Base-by-base conservation (phyloP, 2,797 vertebrate species). In the Brotula barbata region DNA sequence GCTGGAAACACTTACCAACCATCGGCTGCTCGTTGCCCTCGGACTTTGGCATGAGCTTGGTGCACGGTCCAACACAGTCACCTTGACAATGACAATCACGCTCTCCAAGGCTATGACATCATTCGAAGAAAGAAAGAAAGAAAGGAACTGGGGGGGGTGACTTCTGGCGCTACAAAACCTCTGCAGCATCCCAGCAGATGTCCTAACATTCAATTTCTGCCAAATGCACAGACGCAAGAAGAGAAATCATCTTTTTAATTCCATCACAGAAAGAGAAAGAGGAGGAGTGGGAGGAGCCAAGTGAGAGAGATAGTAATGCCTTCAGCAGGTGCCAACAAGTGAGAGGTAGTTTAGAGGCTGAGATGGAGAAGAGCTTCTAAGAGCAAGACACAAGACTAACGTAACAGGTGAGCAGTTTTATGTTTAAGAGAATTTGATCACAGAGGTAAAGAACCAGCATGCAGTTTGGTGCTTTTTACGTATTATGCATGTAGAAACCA, bases 251-350 rank as follows among this genome's bases (percentile, higher is more conserved):
- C 77, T 60, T 67, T 81, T 78, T 78, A 77, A 67, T 86, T 80
- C 75, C 77, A 75, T 76, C 79, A 73, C 62, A 58, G 68, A 47
- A 51, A 67, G 62, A 53, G 73, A 44, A 21, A 44, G 59, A 66
- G 57, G n/a, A 64, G 46, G 62, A 82, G 82, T 33, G 59, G 87
- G 89, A 84, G 88, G 84, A 86, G 88, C 56, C 64, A 72, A 71
- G 56, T 1, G 53, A 81, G 85, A 65, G 87, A 88, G 86, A 87
- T 71, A 84, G 85, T 77, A 90, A 90, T 88, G 89, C 89, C 90
- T 85, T 63, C 74, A 82, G 86, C 89, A 91, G 90, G 90, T 92
- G 87, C 87, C 86, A 83, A 85, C 87, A 88, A 90, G 82, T 90
- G 81, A 90, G 84, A 75, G 63, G 88, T 79, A 84, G 71, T 74